Conservation (phyloP, 2,113 vertebrate species). For the Glaucidium brasilianum region DNA sequence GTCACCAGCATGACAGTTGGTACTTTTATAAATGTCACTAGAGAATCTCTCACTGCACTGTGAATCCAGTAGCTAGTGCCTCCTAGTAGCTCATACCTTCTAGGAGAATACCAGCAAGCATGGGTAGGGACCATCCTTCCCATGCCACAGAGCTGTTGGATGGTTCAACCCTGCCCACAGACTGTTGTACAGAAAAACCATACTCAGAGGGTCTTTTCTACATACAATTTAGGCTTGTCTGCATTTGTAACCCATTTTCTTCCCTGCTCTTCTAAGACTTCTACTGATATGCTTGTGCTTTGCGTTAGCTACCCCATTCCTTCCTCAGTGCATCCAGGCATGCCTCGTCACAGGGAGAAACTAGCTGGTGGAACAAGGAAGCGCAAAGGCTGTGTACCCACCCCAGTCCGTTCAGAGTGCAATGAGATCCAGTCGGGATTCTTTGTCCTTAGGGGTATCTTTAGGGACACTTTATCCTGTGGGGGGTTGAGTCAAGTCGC, state of each 20-base stretch:
- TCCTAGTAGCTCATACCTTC: not conserved
- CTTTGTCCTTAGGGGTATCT: not conserved
- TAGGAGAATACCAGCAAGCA: not conserved
- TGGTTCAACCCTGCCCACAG: not conserved
- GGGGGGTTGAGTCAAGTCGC: not conserved
- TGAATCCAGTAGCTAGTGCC: not conserved
- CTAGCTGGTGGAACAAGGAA: not conserved
- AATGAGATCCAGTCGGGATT: not conserved
- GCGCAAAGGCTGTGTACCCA: not conserved
- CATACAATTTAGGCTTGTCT: not conserved
- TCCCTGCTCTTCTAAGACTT: not conserved
- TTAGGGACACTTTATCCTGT: not conserved
- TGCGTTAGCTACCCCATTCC: not conserved
- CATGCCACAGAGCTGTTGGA: not conserved
- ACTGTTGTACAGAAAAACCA: not conserved
- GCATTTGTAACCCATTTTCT: not conserved
- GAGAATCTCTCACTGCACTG: not conserved
- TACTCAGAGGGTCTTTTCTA: not conserved
- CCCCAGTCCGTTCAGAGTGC: not conserved
- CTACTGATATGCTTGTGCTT: not conserved
- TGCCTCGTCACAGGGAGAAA: not conserved
- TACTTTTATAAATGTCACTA: not conserved
- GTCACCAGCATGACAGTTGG: not conserved
- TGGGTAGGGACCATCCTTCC: not conserved
- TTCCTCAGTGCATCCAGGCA: not conserved